Conservation (phyloP, 2,888 invertebrate species). For the Euphydryas editha region DNA sequence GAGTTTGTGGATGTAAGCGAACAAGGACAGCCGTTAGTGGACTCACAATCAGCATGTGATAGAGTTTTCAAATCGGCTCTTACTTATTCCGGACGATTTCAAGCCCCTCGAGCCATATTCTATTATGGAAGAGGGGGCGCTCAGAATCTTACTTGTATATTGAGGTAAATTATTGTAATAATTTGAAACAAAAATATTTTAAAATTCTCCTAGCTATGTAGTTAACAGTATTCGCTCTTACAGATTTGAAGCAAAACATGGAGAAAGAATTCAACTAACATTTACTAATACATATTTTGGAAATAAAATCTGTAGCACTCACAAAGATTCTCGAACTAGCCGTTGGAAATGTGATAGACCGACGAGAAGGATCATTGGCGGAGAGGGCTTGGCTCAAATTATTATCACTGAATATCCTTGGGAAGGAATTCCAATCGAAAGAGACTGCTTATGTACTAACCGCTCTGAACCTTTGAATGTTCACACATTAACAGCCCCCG, state of each 20-base stretch:
- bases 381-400: conserved; percentile 84
- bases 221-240: conserved; percentile 27
- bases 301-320: conserved; percentile 86
- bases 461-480: conserved; percentile 86
- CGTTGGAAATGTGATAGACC: conserved; percentile 87
- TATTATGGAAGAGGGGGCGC: conserved; percentile 92
- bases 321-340: conserved; percentile 86
- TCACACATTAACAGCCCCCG: conserved; percentile 87
- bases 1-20: conserved; percentile 91
- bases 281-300: conserved; percentile 88
- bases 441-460: conserved; percentile 90
- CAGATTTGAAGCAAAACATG: conserved; percentile 87
- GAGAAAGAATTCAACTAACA: conserved; percentile 87
- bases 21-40: conserved; percentile 84
- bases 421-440: conserved; percentile 86
- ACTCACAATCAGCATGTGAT: conserved; percentile 86
- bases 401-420: conserved; percentile 88
- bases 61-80: conserved; percentile 83
- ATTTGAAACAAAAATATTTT: background rate
- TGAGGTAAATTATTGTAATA: conserved; percentile 72
- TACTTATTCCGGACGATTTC: conserved; percentile 85
- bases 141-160: conserved; percentile 88
- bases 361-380: conserved; percentile 70
- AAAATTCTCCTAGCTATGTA: background rate
- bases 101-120: conserved; percentile 91